phyloP scores from a whole-genome alignment of 2,797 vertebrate genomes.

The Xiphorhynchus erythropygius region DNA sequence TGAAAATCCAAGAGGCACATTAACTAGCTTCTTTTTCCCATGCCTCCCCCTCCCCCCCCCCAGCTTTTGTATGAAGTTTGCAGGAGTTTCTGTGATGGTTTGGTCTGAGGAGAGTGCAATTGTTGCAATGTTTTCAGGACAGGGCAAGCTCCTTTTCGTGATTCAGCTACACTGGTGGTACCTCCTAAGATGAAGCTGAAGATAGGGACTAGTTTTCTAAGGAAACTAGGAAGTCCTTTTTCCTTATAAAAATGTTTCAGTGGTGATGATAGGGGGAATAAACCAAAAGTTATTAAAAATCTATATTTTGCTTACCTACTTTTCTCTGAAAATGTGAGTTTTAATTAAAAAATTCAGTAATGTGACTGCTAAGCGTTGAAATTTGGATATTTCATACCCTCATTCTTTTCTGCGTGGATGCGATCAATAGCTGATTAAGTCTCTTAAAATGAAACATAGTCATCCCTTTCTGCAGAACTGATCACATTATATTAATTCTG shows the following conservation, averaged over 20 bases:
- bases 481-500: background rate
- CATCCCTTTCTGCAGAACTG: background rate
- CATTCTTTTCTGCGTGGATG: background rate
- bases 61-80: background rate
- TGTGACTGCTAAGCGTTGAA: background rate
- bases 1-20: background rate
- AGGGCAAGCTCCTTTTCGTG: fast-evolving
- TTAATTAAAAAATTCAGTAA: background rate
- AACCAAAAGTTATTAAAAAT: background rate
- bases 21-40: background rate
- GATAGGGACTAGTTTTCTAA: background rate
- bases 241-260: background rate
- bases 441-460: background rate
- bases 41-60: background rate
- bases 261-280: background rate
- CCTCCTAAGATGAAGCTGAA: background rate
- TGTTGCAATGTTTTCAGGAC: background rate
- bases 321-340: background rate
- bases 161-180: fast-evolving
- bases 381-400: fast-evolving
- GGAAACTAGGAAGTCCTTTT: background rate
- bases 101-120: background rate
- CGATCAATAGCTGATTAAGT: background rate
- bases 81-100: background rate
- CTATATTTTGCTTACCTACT: background rate